These are phyloP conservation scores for Acheta domesticus DNA, from an alignment of 2,888 invertebrate species.

Conservation along the genomic window DNA sequence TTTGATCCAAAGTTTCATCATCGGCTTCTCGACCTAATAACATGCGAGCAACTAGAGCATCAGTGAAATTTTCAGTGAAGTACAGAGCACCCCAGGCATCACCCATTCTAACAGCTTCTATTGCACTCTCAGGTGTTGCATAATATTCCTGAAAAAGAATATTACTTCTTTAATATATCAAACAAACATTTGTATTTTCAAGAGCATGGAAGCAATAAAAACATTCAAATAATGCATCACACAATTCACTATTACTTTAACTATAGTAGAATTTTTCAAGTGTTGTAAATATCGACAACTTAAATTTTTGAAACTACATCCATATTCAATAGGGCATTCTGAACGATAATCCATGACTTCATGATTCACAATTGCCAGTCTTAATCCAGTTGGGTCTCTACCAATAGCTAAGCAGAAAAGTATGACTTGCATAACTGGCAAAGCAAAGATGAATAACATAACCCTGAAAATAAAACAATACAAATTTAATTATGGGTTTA, in stretches of 20 bases:
- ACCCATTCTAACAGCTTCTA: conserved; percentile 69
- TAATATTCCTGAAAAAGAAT: conserved; percentile 54
- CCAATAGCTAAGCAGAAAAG: conserved; percentile 91
- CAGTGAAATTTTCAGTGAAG: conserved; percentile 86
- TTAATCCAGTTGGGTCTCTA: conserved; percentile 77
- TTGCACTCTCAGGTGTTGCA: conserved; percentile 62
- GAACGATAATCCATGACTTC: conserved; percentile 51
- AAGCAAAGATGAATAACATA: conserved; percentile 88
- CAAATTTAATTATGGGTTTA: too few species aligned
- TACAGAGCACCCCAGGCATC: conserved; percentile 85
- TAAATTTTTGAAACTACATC: conserved; percentile 68
- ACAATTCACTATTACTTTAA: conserved; percentile 52
- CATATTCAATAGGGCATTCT: conserved; percentile 54
- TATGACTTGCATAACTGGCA: conserved; percentile 92
- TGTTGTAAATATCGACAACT: conserved; percentile 77
- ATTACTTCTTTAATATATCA: neutral
- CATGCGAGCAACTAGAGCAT: conserved; percentile 77
- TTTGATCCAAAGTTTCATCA: conserved; percentile 80
- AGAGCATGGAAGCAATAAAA: neutral
- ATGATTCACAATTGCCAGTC: conserved; percentile 72
- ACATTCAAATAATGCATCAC: neutral
- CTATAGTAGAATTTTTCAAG: conserved; percentile 68
- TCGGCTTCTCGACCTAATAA: conserved; percentile 77
- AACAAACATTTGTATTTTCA: neutral
- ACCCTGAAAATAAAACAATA: conserved; percentile 52